These are phyloP conservation scores for Drosophila paramelanica DNA, from an alignment of 2,888 invertebrate species.

Conservation along the genomic window DNA sequence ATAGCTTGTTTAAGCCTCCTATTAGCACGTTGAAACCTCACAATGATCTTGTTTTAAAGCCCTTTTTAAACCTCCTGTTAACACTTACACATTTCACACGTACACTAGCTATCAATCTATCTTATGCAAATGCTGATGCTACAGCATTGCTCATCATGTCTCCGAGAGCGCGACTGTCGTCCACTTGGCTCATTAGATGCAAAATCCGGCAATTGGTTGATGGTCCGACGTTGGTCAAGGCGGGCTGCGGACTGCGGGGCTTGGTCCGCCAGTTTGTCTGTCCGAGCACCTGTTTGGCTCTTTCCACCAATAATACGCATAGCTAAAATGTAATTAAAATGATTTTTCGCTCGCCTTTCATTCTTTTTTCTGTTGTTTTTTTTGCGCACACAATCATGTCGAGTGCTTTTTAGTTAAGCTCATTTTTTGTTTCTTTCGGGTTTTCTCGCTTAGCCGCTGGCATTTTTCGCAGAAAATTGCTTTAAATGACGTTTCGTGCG, in stretches of 20 bases:
- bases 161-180: background rate
- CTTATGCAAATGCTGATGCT: slow-evolving; percentile 1
- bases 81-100: background rate
- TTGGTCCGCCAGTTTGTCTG: slow-evolving; percentile 29
- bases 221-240: background rate
- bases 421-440: slow-evolving; percentile 16
- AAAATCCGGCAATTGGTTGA: slow-evolving; percentile 10
- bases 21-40: background rate
- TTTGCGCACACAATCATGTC: background rate
- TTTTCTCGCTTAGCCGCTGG: slow-evolving; percentile 29
- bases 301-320: slow-evolving; percentile 42
- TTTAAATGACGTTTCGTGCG: slow-evolving; percentile 48
- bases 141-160: slow-evolving; percentile 7
- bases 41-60: background rate
- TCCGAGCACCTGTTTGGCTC: slow-evolving; percentile 53
- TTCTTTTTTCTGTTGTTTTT: slow-evolving; percentile 11
- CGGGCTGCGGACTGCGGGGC: background rate
- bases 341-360: slow-evolving; percentile 21
- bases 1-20: background rate
- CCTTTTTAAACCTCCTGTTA: background rate
- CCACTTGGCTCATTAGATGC: slow-evolving; percentile 19
- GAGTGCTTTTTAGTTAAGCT: slow-evolving; percentile 30
- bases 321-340: slow-evolving; percentile 66
- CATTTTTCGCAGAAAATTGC: slow-evolving; percentile 43
- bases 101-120: background rate